phyloP scores from a whole-genome alignment of 1,140 invertebrate species.

The Tribolium castaneum region DNA sequence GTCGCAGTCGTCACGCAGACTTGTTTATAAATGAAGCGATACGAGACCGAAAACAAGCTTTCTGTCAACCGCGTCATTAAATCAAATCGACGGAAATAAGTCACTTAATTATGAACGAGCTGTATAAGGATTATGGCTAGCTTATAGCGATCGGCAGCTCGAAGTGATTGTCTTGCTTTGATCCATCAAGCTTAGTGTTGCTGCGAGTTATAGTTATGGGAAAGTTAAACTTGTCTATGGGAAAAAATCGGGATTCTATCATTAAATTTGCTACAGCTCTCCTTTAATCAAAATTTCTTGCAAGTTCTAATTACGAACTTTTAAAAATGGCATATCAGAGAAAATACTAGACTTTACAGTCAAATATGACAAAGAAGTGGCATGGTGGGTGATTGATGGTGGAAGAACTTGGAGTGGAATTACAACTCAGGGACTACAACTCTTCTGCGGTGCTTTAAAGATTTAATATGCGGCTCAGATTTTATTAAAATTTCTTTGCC shows the following conservation, averaged over 20 bases:
- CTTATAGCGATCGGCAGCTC: neutral
- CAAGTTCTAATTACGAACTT: too few species aligned
- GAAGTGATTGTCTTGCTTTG: too few species aligned
- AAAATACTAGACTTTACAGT: too few species aligned
- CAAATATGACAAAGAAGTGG: too few species aligned
- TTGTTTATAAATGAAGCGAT: slow-evolving; percentile 8
- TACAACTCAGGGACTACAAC: neutral
- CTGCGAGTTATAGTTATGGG: too few species aligned
- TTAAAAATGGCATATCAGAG: too few species aligned
- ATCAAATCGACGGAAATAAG: slow-evolving; percentile 3
- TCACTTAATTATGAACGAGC: neutral
- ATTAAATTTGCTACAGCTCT: too few species aligned
- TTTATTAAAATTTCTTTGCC: neutral
- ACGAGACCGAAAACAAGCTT: slow-evolving; percentile 13
- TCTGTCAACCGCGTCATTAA: neutral
- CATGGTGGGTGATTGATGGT: neutral
- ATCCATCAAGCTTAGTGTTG: too few species aligned
- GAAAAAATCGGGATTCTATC: too few species aligned
- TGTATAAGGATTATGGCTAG: neutral
- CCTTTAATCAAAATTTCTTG: too few species aligned
- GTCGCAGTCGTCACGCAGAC: neutral
- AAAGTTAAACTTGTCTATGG: too few species aligned
- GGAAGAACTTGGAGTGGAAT: neutral
- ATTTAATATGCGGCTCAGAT: neutral
- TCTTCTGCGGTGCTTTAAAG: neutral